Evolutionary conservation across 2,797 vertebrate species (phyloP).

Genomic region (Delichon dasypus): DNA sequence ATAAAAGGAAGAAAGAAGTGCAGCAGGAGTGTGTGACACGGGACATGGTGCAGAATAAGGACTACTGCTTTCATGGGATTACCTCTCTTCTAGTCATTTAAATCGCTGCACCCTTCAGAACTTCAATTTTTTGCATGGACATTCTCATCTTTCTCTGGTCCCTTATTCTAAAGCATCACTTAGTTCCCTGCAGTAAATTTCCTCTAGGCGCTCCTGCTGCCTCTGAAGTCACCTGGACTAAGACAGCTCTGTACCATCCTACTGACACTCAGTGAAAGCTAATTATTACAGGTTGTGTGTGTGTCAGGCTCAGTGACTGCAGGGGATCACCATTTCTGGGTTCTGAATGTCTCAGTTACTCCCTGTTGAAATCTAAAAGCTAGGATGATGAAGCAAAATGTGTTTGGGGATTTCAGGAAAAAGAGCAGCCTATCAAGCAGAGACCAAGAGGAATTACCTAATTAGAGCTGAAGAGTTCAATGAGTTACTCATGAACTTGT

Average conservation of each 20-base stretch:
- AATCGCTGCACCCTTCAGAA: neutral
- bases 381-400: neutral
- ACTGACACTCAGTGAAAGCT: neutral
- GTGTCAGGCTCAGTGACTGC: neutral
- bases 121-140: neutral
- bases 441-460: neutral
- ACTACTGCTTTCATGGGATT: neutral
- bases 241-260: neutral
- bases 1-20: neutral
- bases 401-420: neutral
- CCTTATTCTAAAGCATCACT: neutral
- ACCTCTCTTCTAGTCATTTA: neutral
- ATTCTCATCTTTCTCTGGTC: neutral
- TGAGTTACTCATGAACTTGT: neutral
- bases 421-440: neutral
- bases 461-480: neutral
- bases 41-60: neutral
- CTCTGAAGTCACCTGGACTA: neutral
- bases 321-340: neutral
- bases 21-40: neutral
- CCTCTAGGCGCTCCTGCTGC: neutral
- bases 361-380: neutral
- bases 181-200: neutral
- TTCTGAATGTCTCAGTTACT: neutral
- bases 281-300: neutral